Conservation (phyloP, 2,113 vertebrate genomes). For the Hyla sarda region DNA sequence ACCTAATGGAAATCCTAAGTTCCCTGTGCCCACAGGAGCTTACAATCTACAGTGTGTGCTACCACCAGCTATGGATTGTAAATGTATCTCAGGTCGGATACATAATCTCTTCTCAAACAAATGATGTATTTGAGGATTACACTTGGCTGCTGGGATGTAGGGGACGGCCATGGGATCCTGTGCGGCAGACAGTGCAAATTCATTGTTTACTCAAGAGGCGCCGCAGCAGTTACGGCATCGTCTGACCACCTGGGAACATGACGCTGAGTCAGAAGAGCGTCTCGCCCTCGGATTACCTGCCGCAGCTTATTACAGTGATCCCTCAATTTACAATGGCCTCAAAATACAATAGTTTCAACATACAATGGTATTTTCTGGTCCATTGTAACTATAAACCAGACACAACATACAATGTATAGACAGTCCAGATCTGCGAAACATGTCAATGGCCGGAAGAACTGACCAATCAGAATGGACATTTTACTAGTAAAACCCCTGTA, state of each 20-base stretch:
- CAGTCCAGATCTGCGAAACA: too few species aligned
- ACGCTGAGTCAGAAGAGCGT: neutral
- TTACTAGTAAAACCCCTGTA: too few species aligned
- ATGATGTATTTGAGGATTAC: constrained; percentile 14
- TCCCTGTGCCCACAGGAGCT: too few species aligned
- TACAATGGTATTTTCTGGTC: too few species aligned
- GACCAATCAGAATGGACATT: too few species aligned
- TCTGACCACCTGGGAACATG: neutral
- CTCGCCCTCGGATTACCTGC: neutral
- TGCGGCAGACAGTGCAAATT: neutral
- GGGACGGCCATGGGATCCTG: neutral
- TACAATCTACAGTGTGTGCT: neutral
- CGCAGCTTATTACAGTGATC: neutral
- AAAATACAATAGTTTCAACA: too few species aligned
- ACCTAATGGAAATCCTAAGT: too few species aligned
- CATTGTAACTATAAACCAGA: too few species aligned
- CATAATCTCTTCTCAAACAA: constrained; percentile 25
- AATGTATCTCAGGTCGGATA: neutral
- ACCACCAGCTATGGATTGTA: neutral
- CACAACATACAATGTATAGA: too few species aligned
- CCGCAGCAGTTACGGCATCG: neutral
- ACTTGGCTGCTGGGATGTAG: neutral
- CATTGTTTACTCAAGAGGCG: constrained; percentile 16
- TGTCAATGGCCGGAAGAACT: too few species aligned
- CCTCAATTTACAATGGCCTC: too few species aligned